A percentile compares a stretch with the other conserved stretches of the same genome.
Conservation (phyloP, 2,113 vertebrate species). For the Protobothrops flavoviridis region DNA sequence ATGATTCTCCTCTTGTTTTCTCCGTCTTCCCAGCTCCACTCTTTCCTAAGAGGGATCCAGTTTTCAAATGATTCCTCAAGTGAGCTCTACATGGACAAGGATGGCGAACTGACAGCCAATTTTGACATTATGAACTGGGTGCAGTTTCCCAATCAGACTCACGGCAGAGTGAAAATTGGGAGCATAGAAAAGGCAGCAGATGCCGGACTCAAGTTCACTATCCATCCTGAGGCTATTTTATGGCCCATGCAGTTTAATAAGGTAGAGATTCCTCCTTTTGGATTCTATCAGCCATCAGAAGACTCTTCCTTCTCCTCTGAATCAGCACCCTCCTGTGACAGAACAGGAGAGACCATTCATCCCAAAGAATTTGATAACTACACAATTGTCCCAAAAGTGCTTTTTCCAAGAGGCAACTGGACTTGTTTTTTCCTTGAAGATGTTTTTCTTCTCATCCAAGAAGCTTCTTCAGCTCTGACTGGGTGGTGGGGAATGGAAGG, state of each 20-base stretch:
- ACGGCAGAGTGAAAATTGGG: background rate
- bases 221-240: background rate
- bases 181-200: background rate
- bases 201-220: background rate
- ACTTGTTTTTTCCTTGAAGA: too few species aligned
- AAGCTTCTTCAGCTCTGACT: too few species aligned
- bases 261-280: background rate
- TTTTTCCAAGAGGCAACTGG: too few species aligned
- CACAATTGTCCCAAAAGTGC: too few species aligned
- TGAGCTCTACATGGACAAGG: background rate
- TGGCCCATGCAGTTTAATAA: background rate
- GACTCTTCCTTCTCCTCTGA: background rate
- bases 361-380: background rate
- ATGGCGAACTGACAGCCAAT: background rate
- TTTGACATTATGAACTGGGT: constrained; percentile 1
- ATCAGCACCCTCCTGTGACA: background rate
- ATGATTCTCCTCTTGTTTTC: background rate
- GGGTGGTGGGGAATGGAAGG: too few species aligned
- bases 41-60: background rate
- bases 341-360: background rate
- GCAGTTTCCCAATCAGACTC: background rate
- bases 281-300: background rate
- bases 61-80: background rate
- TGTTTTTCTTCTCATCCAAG: too few species aligned
- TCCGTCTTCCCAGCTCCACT: background rate